phyloP scores from a whole-genome alignment of 2,797 vertebrate genomes.

The Lepilemur ruficaudatus region DNA sequence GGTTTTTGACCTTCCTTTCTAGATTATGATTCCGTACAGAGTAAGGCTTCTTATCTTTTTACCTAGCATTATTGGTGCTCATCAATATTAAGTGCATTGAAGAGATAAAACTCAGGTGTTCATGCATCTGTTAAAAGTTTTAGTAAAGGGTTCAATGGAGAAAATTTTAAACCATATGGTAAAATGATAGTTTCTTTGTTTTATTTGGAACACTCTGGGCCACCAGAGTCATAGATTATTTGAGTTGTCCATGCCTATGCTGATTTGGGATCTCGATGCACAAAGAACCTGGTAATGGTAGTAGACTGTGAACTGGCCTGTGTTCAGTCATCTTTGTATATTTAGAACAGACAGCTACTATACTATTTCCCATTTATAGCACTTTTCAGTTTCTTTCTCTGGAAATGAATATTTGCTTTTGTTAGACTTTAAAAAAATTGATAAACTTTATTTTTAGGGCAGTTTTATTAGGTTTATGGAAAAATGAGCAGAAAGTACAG shows the following conservation, averaged over 20 bases:
- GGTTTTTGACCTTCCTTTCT: background rate
- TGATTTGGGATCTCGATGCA: background rate
- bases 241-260: background rate
- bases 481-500: background rate
- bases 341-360: background rate
- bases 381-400: slow-evolving; percentile 11
- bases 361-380: background rate
- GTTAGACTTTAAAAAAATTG: background rate
- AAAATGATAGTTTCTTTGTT: slow-evolving; percentile 7
- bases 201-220: background rate
- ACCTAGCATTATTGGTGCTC: background rate
- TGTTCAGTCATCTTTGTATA: background rate
- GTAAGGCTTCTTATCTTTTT: background rate
- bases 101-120: background rate
- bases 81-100: background rate
- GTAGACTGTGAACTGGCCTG: background rate
- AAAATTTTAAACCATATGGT: background rate
- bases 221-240: background rate
- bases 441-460: background rate
- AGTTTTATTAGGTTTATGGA: background rate
- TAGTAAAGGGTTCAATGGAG: background rate
- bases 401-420: slow-evolving; percentile 25
- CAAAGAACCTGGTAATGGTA: background rate
- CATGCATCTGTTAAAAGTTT: background rate
- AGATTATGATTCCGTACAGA: background rate